A percentile compares a stretch with the other conserved stretches of the same genome.
These are phyloP conservation scores for Didymodactylos carnosus DNA, from an alignment of 2,888 invertebrate genomes.

Conservation along the genomic window DNA sequence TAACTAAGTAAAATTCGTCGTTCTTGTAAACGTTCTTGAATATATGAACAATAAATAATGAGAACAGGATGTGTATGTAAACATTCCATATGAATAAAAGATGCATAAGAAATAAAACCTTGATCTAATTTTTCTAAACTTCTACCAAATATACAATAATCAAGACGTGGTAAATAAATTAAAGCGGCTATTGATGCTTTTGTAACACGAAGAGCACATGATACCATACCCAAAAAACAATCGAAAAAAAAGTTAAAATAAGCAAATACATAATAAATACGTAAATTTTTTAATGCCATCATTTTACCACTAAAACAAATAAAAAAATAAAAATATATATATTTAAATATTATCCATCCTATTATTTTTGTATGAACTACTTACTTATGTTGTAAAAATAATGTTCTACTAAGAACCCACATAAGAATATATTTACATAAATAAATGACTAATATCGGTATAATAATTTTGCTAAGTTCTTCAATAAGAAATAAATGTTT, in stretches of 20 bases:
- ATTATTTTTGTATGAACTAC: too few species aligned
- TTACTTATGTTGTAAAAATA: background rate
- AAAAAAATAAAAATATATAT: background rate
- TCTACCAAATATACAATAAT: conserved; percentile 13
- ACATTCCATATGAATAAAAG: conserved; percentile 14
- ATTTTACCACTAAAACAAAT: background rate
- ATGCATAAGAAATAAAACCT: conserved; percentile 10
- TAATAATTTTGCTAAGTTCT: conserved; percentile 5
- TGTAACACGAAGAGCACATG: conserved; percentile 9
- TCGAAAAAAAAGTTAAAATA: conserved; percentile 15
- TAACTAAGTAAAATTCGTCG: background rate
- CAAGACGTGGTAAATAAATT: conserved; percentile 7
- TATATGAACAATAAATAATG: conserved; percentile 1
- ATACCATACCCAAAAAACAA: conserved; percentile 11
- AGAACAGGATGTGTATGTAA: conserved; percentile 13
- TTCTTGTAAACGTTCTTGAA: background rate
- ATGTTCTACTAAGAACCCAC: conserved; percentile 7
- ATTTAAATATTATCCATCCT: too few species aligned
- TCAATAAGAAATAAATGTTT: conserved; percentile 1
- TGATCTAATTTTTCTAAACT: conserved; percentile 6
- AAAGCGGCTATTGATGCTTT: conserved; percentile 9
- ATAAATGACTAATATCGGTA: conserved; percentile 9
- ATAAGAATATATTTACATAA: conserved; percentile 7
- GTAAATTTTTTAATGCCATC: conserved; percentile 2
- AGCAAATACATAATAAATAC: conserved; percentile 3